phyloP scores from a whole-genome alignment of 2,113 vertebrate species.

The Vombatus ursinus region DNA sequence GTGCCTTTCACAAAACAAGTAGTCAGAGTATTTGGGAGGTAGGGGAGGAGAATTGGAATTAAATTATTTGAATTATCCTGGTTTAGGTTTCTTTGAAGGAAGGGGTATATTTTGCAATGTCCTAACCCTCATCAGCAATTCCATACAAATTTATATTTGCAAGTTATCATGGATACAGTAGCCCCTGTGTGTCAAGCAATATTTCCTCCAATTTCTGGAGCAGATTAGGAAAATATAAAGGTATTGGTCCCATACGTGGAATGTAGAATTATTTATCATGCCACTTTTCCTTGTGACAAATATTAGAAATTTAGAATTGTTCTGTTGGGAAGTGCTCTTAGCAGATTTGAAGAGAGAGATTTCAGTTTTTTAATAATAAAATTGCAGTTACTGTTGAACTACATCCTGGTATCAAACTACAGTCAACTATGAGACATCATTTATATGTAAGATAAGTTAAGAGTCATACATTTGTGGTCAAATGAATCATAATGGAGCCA shows the following conservation, averaged over 20 bases:
- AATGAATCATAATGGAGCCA: not conserved
- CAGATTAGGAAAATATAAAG: not conserved
- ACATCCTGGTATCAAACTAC: not conserved
- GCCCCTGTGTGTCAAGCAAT: not conserved
- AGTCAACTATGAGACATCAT: not conserved
- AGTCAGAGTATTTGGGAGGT: not conserved
- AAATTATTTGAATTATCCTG: not conserved
- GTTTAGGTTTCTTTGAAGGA: not conserved
- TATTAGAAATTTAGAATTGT: not conserved
- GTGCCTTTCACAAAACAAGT: not conserved
- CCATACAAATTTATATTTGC: not conserved
- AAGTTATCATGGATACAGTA: not conserved
- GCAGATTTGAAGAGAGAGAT: not conserved
- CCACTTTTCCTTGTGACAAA: not conserved
- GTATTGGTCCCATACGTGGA: not conserved
- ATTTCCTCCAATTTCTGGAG: not conserved
- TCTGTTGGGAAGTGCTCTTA: not conserved
- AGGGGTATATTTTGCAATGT: not conserved
- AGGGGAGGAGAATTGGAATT: not conserved
- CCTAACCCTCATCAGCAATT: not conserved
- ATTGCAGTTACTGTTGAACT: not conserved
- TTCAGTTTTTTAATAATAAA: not conserved
- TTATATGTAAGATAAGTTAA: constrained; percentile 1
- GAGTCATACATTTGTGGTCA: not conserved
- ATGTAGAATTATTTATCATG: constrained; percentile 3